phyloP scores from a whole-genome alignment of 2,113 vertebrate genomes.

The Festucalex cinctus region DNA sequence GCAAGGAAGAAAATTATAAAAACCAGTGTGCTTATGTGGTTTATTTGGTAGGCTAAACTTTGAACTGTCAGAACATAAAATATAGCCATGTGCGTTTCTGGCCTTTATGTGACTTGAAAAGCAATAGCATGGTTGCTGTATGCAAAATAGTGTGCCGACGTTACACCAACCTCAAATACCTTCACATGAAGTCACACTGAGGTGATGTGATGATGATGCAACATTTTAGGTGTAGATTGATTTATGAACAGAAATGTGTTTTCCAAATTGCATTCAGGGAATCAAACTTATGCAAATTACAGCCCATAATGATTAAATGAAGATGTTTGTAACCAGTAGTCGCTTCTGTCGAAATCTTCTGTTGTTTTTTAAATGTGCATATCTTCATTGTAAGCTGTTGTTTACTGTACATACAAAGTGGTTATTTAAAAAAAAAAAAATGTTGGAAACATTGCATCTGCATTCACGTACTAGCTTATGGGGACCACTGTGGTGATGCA shows the following conservation, averaged over 20 bases:
- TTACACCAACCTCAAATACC: not conserved
- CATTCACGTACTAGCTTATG: too few relatives aligned
- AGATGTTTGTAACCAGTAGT: too few relatives aligned
- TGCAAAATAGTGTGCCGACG: not conserved
- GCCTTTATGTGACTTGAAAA: not conserved
- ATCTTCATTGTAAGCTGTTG: too few relatives aligned
- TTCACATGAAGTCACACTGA: not conserved
- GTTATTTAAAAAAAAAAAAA: too few relatives aligned
- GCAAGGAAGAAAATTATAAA: not conserved
- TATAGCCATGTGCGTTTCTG: not conserved
- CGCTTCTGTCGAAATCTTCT: too few relatives aligned
- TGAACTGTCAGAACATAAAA: not conserved
- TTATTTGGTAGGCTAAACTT: not conserved
- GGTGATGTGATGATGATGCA: not conserved
- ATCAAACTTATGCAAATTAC: too few relatives aligned
- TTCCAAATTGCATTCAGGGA: not conserved
- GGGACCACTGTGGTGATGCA: too few relatives aligned
- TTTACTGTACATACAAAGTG: too few relatives aligned
- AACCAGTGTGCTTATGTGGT: not conserved
- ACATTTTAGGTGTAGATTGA: not conserved
- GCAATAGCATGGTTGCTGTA: not conserved
- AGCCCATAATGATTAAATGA: too few relatives aligned
- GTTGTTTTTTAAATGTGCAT: too few relatives aligned
- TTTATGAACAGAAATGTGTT: not conserved
- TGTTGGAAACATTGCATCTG: too few relatives aligned